Percentiles rank a stretch among this genome's conserved stretches.
These are phyloP conservation scores for Vipera ursinii DNA, from an alignment of 2,797 vertebrate genomes.

Conservation along the genomic window DNA sequence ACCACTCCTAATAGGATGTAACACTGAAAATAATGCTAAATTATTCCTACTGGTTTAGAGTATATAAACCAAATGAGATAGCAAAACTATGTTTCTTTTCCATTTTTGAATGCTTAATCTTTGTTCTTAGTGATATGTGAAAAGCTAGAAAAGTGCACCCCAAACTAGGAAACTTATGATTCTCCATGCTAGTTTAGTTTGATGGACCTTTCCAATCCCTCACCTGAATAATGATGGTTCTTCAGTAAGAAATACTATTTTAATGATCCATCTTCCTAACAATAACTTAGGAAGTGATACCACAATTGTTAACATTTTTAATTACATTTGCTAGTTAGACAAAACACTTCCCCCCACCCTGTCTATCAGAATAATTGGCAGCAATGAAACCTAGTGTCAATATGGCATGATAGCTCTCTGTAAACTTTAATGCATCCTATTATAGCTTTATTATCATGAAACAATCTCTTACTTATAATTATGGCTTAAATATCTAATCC, in stretches of 20 bases:
- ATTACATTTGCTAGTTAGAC: not conserved
- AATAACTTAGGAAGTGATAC: not conserved
- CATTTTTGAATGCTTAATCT: not conserved
- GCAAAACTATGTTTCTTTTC: not conserved
- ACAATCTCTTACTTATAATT: slow-evolving; percentile 1
- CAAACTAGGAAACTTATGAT: not conserved
- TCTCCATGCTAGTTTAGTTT: not conserved
- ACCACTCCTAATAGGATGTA: not conserved
- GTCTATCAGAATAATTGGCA: slow-evolving; percentile 4
- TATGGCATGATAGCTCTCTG: slow-evolving; percentile 5
- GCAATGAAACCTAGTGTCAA: not conserved
- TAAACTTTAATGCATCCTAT: not conserved
- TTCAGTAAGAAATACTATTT: not conserved
- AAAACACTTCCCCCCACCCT: not conserved
- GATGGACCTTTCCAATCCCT: not conserved
- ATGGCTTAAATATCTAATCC: slow-evolving; percentile 4
- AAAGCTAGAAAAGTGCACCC: not conserved
- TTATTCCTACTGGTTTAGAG: not conserved
- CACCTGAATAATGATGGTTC: not conserved
- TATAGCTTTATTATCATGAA: not conserved
- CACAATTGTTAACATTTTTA: not conserved
- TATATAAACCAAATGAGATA: not conserved
- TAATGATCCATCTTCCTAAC: not conserved
- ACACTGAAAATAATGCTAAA: not conserved
- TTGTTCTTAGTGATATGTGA: not conserved